Evolutionary conservation across 2,797 vertebrate genomes (phyloP).

Genomic region (Strix occidentalis): DNA sequence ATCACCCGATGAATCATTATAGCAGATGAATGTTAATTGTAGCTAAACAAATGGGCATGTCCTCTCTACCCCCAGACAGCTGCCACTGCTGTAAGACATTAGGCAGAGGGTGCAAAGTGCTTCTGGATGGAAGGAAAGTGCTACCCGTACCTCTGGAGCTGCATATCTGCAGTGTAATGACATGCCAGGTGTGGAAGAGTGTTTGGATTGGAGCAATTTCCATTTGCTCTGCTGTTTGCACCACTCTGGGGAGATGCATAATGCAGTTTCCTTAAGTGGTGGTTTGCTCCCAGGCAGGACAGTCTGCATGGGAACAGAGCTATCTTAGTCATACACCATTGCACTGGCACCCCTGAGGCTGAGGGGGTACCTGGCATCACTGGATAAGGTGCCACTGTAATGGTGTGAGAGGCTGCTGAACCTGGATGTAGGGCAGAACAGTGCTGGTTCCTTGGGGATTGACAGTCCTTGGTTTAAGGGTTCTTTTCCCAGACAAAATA

Average conservation of each 20-base stretch:
- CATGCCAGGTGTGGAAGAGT: slow-evolving; percentile 41
- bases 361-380: neutral
- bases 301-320: neutral
- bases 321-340: neutral
- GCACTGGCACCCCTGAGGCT: neutral
- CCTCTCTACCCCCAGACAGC: slow-evolving; percentile 61
- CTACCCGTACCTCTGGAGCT: slow-evolving; percentile 10
- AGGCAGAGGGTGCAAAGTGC: slow-evolving; percentile 54
- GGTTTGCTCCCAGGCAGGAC: neutral
- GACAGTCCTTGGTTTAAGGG: neutral
- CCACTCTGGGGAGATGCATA: neutral
- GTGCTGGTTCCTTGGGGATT: rapidly evolving
- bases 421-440: neutral
- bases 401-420: neutral
- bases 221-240: slow-evolving; percentile 16
- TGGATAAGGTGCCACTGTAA: neutral
- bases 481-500: neutral
- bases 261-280: neutral
- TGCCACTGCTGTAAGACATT: slow-evolving; percentile 61
- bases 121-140: slow-evolving; percentile 33
- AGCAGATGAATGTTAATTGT: slow-evolving; percentile 69
- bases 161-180: neutral
- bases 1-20: slow-evolving; percentile 65
- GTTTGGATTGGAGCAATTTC: slow-evolving; percentile 25
- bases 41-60: slow-evolving; percentile 68